Evolutionary conservation across 2,113 vertebrate genomes (phyloP), one percentile per base, ranked within the genome.

Genomic region (Aldabrachelys gigantea): DNA sequence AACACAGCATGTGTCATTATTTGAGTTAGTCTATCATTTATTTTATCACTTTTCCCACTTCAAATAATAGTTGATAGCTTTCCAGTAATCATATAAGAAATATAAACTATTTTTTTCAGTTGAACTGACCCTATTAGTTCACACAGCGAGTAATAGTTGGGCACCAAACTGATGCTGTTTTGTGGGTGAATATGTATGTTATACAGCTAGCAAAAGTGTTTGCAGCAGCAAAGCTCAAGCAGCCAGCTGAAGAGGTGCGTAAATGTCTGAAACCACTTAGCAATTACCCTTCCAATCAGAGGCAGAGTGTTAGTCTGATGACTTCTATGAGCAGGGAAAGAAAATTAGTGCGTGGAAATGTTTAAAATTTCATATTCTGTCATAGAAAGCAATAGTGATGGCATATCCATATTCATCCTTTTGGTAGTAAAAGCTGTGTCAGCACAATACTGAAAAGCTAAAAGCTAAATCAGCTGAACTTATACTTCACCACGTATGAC

Each of bases 1-100:
- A 98, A 91, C 16, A 95, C 69, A 89, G 21, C 21, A 85, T 89
- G 92, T 94, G 94, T 93, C 35, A 93, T 80, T 72, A 92, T 35
- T 91, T 41, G 47, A 22, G 87, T 90, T 92, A 91, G 69, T 82
- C 27, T 96, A 21, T 72, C 5, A 62, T 95, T 92, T 80, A 90
- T 84, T 94, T 91, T 87, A 89, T 92, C 27, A 27, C 22, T 82
- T 93, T 90, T 90, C 80, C 86, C 76, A 96, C 7, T 76, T 97
- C 85, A 96, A 87, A 88, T 82, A 85, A 72, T 76, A 62, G 5
- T 24, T 31, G 49, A 44, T n/a, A 89, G 78, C 82, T 87, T 97
- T 97, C 85, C 91, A 97, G 86, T 38, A 92, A 97, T 31, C 5
- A 89, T 29, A 49, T 81, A 93, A 91, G 31, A 85, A 57, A 88